Percentiles rank a stretch among this genome's conserved stretches.
Conservation (phyloP, 2,888 invertebrate genomes). For the Onthophagus sagittarius region DNA sequence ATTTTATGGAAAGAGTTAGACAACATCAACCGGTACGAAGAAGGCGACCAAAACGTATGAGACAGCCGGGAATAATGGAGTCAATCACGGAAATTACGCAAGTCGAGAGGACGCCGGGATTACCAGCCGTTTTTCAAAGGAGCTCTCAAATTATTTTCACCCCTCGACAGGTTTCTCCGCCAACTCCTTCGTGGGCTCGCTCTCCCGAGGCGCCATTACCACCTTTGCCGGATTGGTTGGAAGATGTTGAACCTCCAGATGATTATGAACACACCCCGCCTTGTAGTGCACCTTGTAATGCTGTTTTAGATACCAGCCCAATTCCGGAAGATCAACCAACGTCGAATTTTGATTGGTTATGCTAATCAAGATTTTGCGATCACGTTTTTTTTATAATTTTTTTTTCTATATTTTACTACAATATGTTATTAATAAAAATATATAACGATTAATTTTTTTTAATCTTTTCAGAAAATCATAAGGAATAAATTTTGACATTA, state of each 20-base stretch:
- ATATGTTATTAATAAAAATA: neutral
- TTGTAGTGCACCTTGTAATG: neutral
- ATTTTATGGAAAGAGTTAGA: neutral
- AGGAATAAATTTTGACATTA: no score
- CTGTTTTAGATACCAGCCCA: neutral
- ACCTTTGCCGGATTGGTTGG: neutral
- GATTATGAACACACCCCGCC: neutral
- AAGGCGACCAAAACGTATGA: neutral
- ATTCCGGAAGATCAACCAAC: neutral
- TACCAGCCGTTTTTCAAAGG: neutral
- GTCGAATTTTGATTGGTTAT: neutral
- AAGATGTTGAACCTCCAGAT: neutral
- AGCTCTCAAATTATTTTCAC: neutral
- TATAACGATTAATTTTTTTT: neutral
- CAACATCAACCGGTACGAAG: neutral
- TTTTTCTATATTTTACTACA: neutral
- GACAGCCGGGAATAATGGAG: neutral
- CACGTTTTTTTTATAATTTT: neutral
- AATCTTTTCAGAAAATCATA: no score
- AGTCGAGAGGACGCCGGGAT: no score
- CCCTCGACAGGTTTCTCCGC: no score
- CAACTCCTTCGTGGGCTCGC: no score
- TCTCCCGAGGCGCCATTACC: neutral
- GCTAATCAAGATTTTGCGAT: neutral
- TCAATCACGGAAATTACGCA: neutral